Base-by-base conservation (phyloP, 1,140 invertebrate species). In the Orius laevigatus region DNA sequence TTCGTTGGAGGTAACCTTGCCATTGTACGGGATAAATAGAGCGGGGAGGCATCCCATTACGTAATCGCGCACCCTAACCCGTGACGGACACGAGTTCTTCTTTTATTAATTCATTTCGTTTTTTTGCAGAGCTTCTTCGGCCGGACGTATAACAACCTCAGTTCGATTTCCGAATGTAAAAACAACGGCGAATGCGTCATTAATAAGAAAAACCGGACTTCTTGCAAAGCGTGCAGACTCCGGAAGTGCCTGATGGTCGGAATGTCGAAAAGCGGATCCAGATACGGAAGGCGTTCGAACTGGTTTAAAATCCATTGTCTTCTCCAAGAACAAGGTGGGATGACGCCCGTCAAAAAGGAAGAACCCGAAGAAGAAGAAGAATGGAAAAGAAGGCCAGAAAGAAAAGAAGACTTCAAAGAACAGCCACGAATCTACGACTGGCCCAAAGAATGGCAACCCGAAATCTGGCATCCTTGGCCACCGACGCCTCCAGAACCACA, bases 291-390 rank as follows among this genome's bases (percentile, higher is more conserved):
- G 1, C 59, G 71, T 14, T 73, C 70, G 20, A 73, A 73, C 59
- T 75, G 72, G 72, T 75, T 75, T 63, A 75, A 75, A 58, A 73
- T 75, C 51, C 72, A 75, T 59, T 75, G 73, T 55, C 61, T 75
- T 0, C 68, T 73, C 49, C 69, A 73, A 54, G 62, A 69, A 52
- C 68, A 70, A 41, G 39, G 49, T 12, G 15, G 40, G 25, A 19
- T 41, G 11, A 18, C 32, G 11, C 15, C 31, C 19, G 20, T 45
- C 40, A 41, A 41, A 8, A 35, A 42, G 14, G 31, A 44, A 8
- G 49, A 45, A 31, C 12, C 12, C 9, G 12, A 12, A 5, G 38
- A 20, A 18, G 38, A 50, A 9, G 42, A 42, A 2, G 40, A 42
- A 42, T 16, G 18, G 12, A 14, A 14, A 11, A 42, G 12, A 11